A percentile compares a stretch with the other conserved stretches of the same genome.
These are phyloP conservation scores for Cercopithecus diana DNA, from an alignment of 2,797 vertebrate genomes.

Conservation along the genomic window DNA sequence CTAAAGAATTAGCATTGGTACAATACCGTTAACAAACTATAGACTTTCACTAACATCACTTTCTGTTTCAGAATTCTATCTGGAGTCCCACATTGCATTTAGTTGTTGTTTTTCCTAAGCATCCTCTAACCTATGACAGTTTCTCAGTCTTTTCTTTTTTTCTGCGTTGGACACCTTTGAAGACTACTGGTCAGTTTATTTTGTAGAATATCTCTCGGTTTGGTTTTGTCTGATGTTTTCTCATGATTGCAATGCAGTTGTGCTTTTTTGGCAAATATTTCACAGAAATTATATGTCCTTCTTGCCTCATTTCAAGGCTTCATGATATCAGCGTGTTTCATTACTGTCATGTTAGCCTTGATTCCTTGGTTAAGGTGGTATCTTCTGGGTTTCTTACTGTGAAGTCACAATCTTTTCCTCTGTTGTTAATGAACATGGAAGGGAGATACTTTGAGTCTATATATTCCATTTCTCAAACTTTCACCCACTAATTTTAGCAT, in stretches of 20 bases:
- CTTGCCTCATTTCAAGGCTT: background rate
- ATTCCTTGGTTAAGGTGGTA: background rate
- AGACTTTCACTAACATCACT: background rate
- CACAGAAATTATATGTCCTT: background rate
- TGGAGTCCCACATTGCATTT: background rate
- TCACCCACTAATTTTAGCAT: background rate
- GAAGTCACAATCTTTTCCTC: background rate
- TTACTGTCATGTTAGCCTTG: background rate
- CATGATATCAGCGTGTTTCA: background rate
- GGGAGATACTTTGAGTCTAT: background rate
- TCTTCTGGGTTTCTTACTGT: background rate
- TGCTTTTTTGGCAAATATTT: background rate
- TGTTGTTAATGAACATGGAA: background rate
- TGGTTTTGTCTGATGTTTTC: background rate
- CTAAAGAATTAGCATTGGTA: background rate
- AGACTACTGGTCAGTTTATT: background rate
- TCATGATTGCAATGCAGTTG: background rate
- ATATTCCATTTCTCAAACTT: background rate
- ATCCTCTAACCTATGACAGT: background rate
- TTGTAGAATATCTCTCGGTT: slow-evolving; percentile 10
- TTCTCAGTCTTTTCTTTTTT: background rate
- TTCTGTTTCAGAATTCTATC: background rate
- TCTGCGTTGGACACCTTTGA: background rate
- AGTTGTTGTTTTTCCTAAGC: background rate
- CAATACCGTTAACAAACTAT: background rate